Percentiles rank a stretch among this genome's conserved stretches.
phyloP scores from a whole-genome alignment of 2,888 invertebrate genomes.

The Cheiracanthium punctorium region DNA sequence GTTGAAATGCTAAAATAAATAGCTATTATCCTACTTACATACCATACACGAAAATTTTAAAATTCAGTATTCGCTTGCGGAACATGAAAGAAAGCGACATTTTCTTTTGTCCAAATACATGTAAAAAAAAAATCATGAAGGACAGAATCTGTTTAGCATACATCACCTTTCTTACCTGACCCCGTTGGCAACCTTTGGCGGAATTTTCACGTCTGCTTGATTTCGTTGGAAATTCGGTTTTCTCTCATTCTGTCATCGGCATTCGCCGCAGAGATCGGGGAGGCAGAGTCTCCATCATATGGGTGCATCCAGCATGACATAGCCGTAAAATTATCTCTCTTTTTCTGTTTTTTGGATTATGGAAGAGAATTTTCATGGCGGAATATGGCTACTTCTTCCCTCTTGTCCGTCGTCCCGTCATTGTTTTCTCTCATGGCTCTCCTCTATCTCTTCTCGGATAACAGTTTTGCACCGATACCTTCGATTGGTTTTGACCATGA shows the following conservation, averaged over 20 bases:
- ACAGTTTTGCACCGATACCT: conserved; percentile 47
- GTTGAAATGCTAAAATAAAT: too few relatives aligned
- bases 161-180: not conserved
- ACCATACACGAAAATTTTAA: too few relatives aligned
- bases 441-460: conserved; percentile 53
- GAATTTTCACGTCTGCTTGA: conserved; percentile 8
- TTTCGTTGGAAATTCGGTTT: not conserved
- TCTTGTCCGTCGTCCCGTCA: conserved; percentile 49
- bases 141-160: too few relatives aligned
- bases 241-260: not conserved
- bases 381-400: conserved; percentile 39
- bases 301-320: too few relatives aligned
- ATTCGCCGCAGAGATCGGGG: not conserved
- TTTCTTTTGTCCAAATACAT: too few relatives aligned
- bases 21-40: too few relatives aligned
- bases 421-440: conserved; percentile 36
- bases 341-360: conserved; percentile 47
- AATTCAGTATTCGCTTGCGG: too few relatives aligned
- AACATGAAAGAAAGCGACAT: too few relatives aligned
- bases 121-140: too few relatives aligned
- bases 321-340: too few relatives aligned
- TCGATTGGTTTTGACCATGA: conserved; percentile 58
- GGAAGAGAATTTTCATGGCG: conserved; percentile 43
- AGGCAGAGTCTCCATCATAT: too few relatives aligned
- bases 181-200: conserved; percentile 29